Evolutionary conservation across 2,113 vertebrate genomes (phyloP).

Genomic region (Megalops atlanticus): DNA sequence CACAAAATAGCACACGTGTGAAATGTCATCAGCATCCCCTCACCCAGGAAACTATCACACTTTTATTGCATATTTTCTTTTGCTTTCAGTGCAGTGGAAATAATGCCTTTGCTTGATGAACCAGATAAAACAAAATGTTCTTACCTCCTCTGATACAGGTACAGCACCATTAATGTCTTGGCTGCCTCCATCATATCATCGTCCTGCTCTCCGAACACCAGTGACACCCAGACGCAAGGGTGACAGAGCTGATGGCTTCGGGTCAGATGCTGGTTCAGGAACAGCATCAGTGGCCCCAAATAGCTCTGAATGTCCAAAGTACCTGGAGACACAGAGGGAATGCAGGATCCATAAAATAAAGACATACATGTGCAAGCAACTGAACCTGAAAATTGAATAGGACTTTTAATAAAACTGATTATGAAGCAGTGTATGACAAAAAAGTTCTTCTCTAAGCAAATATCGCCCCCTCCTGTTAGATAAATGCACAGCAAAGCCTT

Average conservation of each 20-base stretch:
- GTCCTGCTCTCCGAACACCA: conserved; percentile 89
- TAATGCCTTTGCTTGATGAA: background rate
- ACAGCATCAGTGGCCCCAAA: conserved; percentile 65
- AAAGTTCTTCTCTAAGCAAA: conserved; percentile 12
- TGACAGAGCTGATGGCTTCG: conserved; percentile 49
- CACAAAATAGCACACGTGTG: too few relatives aligned
- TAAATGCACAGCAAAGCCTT: background rate
- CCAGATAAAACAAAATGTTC: conserved; percentile 26
- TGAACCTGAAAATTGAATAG: conserved; percentile 1
- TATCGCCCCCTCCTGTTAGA: conserved; percentile 27
- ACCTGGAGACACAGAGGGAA: conserved; percentile 32
- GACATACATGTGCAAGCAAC: background rate
- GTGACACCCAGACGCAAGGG: conserved; percentile 79
- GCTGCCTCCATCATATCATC: conserved; percentile 95
- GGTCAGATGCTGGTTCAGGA: conserved; percentile 66
- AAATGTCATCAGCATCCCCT: too few relatives aligned
- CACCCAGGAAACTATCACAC: background rate
- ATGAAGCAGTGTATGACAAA: background rate
- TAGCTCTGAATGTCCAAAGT: conserved; percentile 47
- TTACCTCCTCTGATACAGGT: conserved; percentile 75
- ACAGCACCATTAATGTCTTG: conserved; percentile 73
- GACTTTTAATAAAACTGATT: background rate
- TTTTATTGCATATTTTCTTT: background rate
- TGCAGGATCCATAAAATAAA: background rate
- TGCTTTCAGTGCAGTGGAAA: background rate